Conservation (phyloP, 2,797 vertebrate genomes). For the Delichon dasypus region DNA sequence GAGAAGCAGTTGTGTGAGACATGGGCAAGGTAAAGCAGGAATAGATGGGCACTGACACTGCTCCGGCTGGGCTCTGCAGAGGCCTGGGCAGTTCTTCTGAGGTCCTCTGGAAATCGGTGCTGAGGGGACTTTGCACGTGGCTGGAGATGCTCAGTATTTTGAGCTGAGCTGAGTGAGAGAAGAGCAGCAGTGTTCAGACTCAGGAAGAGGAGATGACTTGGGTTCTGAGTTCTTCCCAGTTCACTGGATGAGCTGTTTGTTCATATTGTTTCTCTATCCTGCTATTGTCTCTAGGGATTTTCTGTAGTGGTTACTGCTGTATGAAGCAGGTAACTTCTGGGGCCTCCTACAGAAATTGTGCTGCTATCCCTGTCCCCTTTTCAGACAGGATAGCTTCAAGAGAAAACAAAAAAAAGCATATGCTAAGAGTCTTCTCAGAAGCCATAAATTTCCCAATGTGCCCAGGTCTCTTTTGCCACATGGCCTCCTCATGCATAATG, state of each 20-base stretch:
- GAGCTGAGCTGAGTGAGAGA: background rate
- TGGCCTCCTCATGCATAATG: background rate
- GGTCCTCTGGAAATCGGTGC: background rate
- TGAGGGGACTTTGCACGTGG: background rate
- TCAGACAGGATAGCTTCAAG: background rate
- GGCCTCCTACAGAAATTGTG: background rate
- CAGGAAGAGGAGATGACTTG: background rate
- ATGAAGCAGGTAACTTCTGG: background rate
- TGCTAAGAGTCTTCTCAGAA: background rate
- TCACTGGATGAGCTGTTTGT: background rate
- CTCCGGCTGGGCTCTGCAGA: background rate
- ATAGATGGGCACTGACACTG: too few species aligned
- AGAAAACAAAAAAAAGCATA: background rate
- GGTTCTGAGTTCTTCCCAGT: background rate
- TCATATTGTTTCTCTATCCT: background rate
- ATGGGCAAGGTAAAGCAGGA: background rate
- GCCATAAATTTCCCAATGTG: background rate
- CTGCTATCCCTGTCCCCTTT: background rate
- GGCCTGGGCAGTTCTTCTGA: background rate
- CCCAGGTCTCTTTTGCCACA: background rate
- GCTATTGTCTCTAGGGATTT: background rate
- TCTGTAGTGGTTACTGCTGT: background rate
- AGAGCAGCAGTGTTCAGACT: background rate
- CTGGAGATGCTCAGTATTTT: background rate
- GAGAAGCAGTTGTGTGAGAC: background rate